Percentiles rank a stretch among this genome's conserved stretches.
These are phyloP conservation scores for Canis aureus DNA, from an alignment of 2,113 vertebrate genomes.

Conservation along the genomic window DNA sequence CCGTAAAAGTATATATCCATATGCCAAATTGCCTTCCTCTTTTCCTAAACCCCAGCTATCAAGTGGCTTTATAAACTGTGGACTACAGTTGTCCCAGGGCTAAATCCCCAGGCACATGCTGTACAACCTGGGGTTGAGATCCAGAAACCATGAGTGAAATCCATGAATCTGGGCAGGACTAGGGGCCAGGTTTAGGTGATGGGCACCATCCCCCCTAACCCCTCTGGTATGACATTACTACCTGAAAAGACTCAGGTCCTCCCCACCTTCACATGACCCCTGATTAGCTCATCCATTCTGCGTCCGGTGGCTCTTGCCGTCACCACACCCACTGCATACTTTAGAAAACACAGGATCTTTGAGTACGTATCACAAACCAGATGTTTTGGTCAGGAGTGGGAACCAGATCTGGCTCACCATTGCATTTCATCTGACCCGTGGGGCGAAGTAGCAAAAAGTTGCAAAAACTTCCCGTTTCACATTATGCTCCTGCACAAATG, in stretches of 20 bases:
- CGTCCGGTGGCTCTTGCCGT: background rate
- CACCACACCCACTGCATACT: slow-evolving; percentile 4
- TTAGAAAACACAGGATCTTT: slow-evolving; percentile 31
- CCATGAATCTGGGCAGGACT: background rate
- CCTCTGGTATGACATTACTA: background rate
- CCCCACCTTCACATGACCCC: background rate
- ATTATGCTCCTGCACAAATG: slow-evolving; percentile 29
- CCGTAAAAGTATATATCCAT: background rate
- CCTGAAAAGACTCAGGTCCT: background rate
- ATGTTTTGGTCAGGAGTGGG: slow-evolving; percentile 64
- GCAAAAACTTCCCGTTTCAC: background rate
- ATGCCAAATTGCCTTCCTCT: background rate
- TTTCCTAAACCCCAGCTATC: background rate
- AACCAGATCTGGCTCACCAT: slow-evolving; percentile 28
- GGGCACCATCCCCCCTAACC: background rate
- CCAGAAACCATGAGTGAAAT: background rate
- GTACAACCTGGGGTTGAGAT: background rate
- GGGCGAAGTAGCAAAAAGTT: slow-evolving; percentile 55
- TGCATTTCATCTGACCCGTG: background rate
- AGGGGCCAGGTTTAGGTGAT: too few relatives aligned
- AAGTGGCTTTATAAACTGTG: background rate
- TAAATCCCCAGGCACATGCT: background rate
- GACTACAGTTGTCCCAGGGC: background rate
- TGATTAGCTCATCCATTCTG: slow-evolving; percentile 45
- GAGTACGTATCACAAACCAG: slow-evolving; percentile 61